A percentile compares a stretch with the other conserved stretches of the same genome.
phyloP scores from a whole-genome alignment of 2,797 vertebrate species.

The Tokudaia muenninki region DNA sequence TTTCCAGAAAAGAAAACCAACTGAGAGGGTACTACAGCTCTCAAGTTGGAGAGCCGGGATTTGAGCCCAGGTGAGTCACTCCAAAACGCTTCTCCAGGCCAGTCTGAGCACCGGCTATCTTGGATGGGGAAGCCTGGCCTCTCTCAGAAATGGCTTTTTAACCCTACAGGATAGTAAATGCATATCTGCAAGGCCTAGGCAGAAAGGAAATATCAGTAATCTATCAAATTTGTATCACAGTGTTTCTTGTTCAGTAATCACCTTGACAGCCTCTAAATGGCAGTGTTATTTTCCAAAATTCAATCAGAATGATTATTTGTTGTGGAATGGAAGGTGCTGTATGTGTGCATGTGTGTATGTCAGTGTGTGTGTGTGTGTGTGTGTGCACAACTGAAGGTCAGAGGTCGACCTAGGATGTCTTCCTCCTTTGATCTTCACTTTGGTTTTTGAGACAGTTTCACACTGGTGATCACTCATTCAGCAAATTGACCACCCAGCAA shows the following conservation, averaged over 20 bases:
- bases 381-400: background rate
- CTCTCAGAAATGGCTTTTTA: background rate
- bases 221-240: background rate
- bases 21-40: background rate
- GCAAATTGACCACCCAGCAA: background rate
- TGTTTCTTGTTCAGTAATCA: background rate
- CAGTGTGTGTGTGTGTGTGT: too few species aligned
- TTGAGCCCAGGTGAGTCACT: background rate
- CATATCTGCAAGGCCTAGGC: background rate
- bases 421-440: background rate
- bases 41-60: background rate
- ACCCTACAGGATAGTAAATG: background rate
- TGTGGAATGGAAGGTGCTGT: too few species aligned
- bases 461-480: background rate
- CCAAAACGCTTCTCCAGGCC: too few species aligned
- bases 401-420: background rate
- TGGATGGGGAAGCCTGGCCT: background rate
- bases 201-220: background rate
- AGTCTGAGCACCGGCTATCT: background rate
- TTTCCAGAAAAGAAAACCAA: background rate
- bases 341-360: too few species aligned
- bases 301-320: background rate
- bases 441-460: background rate
- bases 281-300: background rate
- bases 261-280: background rate